Percentiles rank a stretch among this genome's conserved stretches.
Conservation (phyloP, 2,888 invertebrate species). For the Mythimna vitellina region DNA sequence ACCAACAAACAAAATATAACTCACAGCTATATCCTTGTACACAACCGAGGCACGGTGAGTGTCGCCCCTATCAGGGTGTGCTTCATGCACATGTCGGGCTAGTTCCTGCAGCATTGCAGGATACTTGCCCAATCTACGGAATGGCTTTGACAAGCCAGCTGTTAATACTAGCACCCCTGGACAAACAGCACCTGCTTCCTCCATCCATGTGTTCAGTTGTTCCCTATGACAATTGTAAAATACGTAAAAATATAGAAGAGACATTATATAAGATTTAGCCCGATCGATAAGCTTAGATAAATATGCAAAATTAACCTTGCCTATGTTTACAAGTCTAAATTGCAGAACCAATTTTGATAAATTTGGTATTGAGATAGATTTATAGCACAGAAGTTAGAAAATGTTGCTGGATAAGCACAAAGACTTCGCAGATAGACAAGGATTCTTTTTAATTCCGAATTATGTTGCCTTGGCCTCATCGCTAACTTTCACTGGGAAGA, state of each 20-base stretch:
- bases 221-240: conserved; percentile 89
- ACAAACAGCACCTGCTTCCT: conserved; percentile 95
- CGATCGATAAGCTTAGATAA: too few relatives aligned
- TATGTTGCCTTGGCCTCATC: too few relatives aligned
- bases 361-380: too few relatives aligned
- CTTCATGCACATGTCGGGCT: conserved; percentile 98
- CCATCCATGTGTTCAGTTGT: conserved; percentile 96
- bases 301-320: too few relatives aligned
- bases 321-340: too few relatives aligned
- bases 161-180: conserved; percentile 97
- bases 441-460: too few relatives aligned
- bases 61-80: conserved; percentile 98
- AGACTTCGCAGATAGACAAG: too few relatives aligned
- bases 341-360: too few relatives aligned
- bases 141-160: conserved; percentile 98
- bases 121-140: conserved; percentile 98
- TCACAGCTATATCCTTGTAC: conserved; percentile 98
- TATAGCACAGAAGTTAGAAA: too few relatives aligned
- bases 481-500: too few relatives aligned
- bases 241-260: neutral
- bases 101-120: conserved; percentile 98
- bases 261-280: too few relatives aligned
- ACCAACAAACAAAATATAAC: conserved; percentile 65
- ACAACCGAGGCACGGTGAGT: conserved; percentile 98
- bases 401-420: too few relatives aligned